Conservation (phyloP, 2,113 vertebrate species). For the Oreocharis arfaki region DNA sequence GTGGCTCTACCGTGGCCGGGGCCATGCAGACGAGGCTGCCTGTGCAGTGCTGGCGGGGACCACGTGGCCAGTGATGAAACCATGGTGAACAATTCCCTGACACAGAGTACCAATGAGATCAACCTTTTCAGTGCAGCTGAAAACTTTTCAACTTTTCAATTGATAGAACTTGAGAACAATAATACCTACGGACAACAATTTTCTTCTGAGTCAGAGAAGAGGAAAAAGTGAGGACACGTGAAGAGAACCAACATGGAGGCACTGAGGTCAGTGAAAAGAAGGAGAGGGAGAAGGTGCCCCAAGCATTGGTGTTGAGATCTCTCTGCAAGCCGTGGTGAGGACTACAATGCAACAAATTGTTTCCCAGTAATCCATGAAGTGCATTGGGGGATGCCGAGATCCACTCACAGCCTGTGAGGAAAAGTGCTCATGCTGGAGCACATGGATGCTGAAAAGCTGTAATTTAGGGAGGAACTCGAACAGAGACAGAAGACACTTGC, state of each 20-base stretch:
- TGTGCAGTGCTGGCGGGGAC: neutral
- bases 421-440: neutral
- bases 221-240: neutral
- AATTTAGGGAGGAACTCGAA: neutral
- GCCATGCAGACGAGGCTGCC: neutral
- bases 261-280: neutral
- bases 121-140: neutral
- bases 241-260: neutral
- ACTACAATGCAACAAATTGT: neutral
- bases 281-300: neutral
- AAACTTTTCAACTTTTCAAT: neutral
- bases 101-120: neutral
- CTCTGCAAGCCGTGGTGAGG: neutral
- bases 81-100: neutral
- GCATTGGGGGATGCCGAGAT: neutral
- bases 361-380: neutral
- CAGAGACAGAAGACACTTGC: neutral
- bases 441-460: neutral
- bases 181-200: neutral
- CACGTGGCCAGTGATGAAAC: neutral
- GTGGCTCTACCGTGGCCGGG: neutral
- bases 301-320: neutral
- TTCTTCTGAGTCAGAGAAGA: neutral
- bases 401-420: neutral
- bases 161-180: neutral